Evolutionary conservation across 2,797 vertebrate species (phyloP).

Genomic region (Chiloscyllium punctatum): DNA sequence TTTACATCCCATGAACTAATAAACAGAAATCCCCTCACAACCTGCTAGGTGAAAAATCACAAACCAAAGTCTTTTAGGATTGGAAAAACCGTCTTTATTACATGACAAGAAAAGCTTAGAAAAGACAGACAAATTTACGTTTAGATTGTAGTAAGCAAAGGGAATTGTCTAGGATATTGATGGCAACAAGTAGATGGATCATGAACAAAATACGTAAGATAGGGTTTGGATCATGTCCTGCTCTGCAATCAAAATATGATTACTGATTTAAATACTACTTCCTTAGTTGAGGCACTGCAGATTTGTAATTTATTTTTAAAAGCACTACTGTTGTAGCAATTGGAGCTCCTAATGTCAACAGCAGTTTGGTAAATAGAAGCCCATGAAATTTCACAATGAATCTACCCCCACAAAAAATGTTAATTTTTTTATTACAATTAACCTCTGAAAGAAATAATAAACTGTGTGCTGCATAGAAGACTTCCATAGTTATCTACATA

Average conservation of each 20-base stretch:
- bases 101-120: not conserved
- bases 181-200: not conserved
- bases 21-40: not conserved
- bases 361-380: not conserved
- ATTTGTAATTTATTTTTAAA: no score
- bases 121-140: not conserved
- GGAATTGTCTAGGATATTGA: not conserved
- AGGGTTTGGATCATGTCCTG: not conserved
- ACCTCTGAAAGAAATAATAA: not conserved
- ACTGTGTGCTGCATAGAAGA: not conserved
- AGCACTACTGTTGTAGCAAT: not conserved
- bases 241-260: not conserved
- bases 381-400: not conserved
- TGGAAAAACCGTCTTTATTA: not conserved
- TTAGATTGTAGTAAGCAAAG: not conserved
- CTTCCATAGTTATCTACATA: constrained; percentile 48
- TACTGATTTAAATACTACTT: not conserved
- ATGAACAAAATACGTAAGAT: not conserved
- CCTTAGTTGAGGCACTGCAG: not conserved
- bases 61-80: not conserved
- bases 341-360: not conserved
- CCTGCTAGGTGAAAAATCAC: not conserved
- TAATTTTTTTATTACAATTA: not conserved
- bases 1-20: not conserved
- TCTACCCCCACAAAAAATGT: not conserved